Evolutionary conservation across 2,797 vertebrate species (phyloP).

Genomic region (Helostoma temminkii): DNA sequence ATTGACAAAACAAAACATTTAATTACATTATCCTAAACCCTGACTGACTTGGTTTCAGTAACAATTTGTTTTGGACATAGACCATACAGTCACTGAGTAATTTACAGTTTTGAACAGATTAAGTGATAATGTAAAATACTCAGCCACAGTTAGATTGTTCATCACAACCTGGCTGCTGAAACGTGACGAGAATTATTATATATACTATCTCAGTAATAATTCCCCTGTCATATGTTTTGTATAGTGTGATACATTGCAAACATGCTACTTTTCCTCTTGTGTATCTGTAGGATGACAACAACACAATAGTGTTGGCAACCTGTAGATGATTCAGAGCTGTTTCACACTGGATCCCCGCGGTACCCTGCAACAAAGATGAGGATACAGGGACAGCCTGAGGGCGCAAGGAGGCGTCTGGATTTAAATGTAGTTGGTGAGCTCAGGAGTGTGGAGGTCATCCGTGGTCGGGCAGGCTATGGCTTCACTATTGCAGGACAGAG

Average conservation of each 20-base stretch:
- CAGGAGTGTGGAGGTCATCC: constrained; percentile 89
- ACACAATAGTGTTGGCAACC: constrained; percentile 70
- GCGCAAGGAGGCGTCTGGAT: constrained; percentile 83
- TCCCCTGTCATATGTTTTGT: background rate
- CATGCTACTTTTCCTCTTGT: constrained; percentile 8
- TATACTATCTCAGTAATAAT: background rate
- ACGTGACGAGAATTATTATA: background rate
- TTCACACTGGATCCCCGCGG: constrained; percentile 36
- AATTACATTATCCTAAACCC: background rate
- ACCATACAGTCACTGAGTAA: background rate
- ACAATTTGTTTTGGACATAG: background rate
- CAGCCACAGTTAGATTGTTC: background rate
- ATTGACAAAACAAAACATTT: background rate
- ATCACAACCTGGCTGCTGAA: background rate
- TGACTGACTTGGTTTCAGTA: background rate
- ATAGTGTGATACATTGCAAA: background rate
- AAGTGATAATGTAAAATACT: background rate
- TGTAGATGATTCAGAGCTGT: constrained; percentile 56
- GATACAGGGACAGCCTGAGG: constrained; percentile 88
- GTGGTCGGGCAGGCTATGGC: constrained; percentile 93
- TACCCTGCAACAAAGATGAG: constrained; percentile 58
- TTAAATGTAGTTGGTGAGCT: constrained; percentile 78
- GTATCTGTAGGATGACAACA: constrained; percentile 70
- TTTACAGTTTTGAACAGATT: background rate
- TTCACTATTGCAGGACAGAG: constrained; percentile 94